Conservation (phyloP, 2,797 vertebrate species). For the Neosilurus mollespiculum region DNA sequence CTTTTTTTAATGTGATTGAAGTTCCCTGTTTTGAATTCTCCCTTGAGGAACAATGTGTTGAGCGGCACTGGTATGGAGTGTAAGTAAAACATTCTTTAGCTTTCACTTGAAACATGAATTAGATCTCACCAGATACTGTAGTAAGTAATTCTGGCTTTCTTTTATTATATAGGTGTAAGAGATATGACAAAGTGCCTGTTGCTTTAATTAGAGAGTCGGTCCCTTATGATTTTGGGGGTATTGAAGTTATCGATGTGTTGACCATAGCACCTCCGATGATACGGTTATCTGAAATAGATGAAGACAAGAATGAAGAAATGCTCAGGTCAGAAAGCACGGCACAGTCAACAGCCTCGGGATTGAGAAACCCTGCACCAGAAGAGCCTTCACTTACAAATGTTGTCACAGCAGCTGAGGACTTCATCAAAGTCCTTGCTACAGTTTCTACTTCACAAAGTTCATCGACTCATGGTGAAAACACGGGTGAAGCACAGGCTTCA, state of each 20-base stretch:
- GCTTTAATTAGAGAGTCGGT: constrained; percentile 80
- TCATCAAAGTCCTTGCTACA: constrained; percentile 78
- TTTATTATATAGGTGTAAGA: constrained; percentile 77
- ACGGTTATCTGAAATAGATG: constrained; percentile 46
- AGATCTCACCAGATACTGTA: neutral
- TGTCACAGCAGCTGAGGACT: constrained; percentile 72
- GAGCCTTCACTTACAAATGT: constrained; percentile 72
- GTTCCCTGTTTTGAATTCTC: constrained; percentile 85
- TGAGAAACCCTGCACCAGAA: constrained; percentile 51
- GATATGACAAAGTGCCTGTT: constrained; percentile 78
- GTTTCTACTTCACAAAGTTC: constrained; percentile 79
- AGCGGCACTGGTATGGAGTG: constrained; percentile 88
- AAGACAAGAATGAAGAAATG: constrained; percentile 51
- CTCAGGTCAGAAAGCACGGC: constrained; percentile 50
- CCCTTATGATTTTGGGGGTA: constrained; percentile 82
- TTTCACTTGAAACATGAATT: neutral
- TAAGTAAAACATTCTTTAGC: constrained; percentile 71
- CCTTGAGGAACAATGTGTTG: constrained; percentile 82
- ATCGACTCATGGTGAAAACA: constrained; percentile 60
- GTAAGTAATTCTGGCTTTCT: constrained; percentile 2
- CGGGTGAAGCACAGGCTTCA: constrained; percentile 59
- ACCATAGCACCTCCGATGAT: constrained; percentile 62
- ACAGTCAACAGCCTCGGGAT: constrained; percentile 51
- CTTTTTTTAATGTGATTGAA: constrained; percentile 89
- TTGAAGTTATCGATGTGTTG: constrained; percentile 79